Conservation (phyloP, 2,113 vertebrate species). For the Delphinapterus leucas region DNA sequence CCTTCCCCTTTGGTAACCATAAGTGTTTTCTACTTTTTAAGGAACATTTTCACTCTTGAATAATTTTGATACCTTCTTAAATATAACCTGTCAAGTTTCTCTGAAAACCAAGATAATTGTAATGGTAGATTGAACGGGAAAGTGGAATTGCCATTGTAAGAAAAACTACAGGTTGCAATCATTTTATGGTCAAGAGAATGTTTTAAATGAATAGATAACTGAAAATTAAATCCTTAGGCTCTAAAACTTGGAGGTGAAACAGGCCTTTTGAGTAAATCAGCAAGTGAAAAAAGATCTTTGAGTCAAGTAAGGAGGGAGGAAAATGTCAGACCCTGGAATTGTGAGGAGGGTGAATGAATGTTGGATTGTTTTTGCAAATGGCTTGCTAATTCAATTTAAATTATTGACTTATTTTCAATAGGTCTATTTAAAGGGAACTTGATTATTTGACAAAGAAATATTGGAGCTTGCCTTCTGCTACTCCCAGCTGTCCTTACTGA, state of each 20-base stretch:
- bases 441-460: neutral
- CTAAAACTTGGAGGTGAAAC: neutral
- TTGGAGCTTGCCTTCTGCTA: neutral
- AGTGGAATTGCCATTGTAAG: neutral
- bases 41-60: neutral
- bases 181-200: neutral
- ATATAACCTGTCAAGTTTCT: neutral
- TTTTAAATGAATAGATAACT: neutral
- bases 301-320: neutral
- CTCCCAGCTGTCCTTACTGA: neutral
- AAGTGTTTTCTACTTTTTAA: neutral
- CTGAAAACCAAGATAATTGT: neutral
- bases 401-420: neutral
- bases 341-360: neutral
- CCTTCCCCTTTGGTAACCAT: neutral
- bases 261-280: neutral
- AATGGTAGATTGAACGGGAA: neutral
- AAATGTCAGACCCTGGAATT: neutral
- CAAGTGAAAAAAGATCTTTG: neutral
- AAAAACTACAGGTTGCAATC: neutral
- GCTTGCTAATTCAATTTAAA: neutral
- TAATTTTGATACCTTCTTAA: neutral
- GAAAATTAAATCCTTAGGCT: neutral
- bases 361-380: neutral
- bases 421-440: neutral